Base-by-base conservation (phyloP, 2,888 invertebrate genomes). In the Hypomecis punctinalis region DNA sequence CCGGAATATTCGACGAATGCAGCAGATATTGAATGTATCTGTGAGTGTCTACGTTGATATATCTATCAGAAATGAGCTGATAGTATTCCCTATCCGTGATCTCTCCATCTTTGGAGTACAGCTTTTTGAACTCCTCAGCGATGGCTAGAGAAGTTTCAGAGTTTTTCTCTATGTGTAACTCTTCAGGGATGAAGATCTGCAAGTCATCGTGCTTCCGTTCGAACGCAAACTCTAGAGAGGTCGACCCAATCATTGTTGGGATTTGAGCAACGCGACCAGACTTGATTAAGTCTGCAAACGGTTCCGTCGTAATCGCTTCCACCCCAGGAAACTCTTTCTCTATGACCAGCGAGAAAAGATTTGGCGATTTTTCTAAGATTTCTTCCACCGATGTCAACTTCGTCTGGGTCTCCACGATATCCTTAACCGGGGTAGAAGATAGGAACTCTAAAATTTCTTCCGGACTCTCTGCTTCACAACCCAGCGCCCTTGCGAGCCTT, bases 251-350 rank as follows among this genome's bases (percentile, higher is more conserved):
- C 89, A 93, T 90, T 1, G 88, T 70, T 0, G 93, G 92, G 0
- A 85, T 69, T 6, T 91, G 82, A 0, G 91, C 84, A 0, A 88
- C 77, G 10, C 91, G 76, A 0, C 93, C 93, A 0, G 91, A 90
- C 1, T 85, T 89, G 0, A 93, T 52, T 1, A 90, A 46, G 40
- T 89, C 84, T 4, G 84, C 77, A 43, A 89, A 90, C 0, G 87
- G 71, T 65, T 93, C 92, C 0, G 86, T 87, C 5, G 90, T 63
- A 1, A 87, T 79, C 0, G 88, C 81, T 70, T 91, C 90, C 0
- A 89, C 87, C 0, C 82, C 86, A 0, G 85, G 83, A 49, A 91
- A 93, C 63, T 92, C 91, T 23, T 88, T 90, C 67, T 93, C 93
- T 0, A 92, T 74, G 0, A 91, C 89, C 0, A 84, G 69, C 0